Percentiles rank a stretch among this genome's conserved stretches.
These are phyloP conservation scores for Merluccius polli DNA, from an alignment of 2,797 vertebrate species.

Conservation along the genomic window DNA sequence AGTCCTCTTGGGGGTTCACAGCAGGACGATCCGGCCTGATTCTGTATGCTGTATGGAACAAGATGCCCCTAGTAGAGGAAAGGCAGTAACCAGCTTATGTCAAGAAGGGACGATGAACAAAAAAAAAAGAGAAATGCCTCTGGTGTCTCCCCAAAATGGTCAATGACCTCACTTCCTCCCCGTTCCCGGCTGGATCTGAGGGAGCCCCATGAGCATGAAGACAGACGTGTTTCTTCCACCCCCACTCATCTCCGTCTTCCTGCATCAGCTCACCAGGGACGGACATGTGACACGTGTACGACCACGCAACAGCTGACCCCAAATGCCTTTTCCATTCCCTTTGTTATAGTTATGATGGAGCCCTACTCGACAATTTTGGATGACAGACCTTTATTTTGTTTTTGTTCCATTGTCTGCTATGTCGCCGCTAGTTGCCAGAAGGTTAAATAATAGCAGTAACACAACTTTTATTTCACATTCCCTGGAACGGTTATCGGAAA, in stretches of 20 bases:
- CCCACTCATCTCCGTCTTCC: constrained; percentile 30
- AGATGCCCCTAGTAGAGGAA: constrained; percentile 5
- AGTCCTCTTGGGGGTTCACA: not conserved
- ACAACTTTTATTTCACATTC: constrained; percentile 30
- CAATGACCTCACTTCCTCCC: constrained; percentile 59
- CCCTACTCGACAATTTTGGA: constrained; percentile 26
- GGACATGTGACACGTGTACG: constrained; percentile 26
- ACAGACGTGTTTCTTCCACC: constrained; percentile 7
- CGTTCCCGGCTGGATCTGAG: constrained; percentile 43
- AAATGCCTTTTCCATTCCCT: constrained; percentile 44
- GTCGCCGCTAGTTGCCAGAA: constrained; percentile 11
- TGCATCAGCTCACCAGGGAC: constrained; percentile 26
- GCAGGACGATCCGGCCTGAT: not conserved
- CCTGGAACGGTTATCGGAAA: constrained; percentile 42
- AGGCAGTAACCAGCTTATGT: constrained; percentile 11
- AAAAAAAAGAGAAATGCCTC: constrained; percentile 17
- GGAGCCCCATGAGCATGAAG: constrained; percentile 32
- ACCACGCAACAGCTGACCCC: constrained; percentile 4
- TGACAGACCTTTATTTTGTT: constrained; percentile 29
- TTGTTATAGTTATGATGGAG: constrained; percentile 12
- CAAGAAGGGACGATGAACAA: not conserved
- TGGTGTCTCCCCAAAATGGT: constrained; percentile 21
- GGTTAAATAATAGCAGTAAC: constrained; percentile 39
- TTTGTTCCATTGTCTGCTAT: constrained; percentile 8
- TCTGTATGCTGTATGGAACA: not conserved